These are phyloP conservation scores for Elegia similella DNA, from an alignment of 2,888 invertebrate genomes.

Conservation along the genomic window DNA sequence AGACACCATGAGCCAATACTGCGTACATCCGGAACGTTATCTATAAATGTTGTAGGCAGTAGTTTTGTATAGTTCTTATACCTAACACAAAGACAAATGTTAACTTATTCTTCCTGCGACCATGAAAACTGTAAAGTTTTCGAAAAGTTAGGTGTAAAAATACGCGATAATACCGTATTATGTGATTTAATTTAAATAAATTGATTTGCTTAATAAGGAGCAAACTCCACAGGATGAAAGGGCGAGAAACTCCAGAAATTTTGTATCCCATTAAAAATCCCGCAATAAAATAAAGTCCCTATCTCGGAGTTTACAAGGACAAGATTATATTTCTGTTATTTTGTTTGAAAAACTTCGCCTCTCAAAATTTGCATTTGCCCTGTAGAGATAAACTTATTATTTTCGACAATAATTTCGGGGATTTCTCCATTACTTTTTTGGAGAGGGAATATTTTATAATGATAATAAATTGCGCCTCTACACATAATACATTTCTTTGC, in stretches of 20 bases:
- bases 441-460: not conserved
- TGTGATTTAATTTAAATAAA: too few relatives aligned
- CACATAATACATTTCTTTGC: not conserved
- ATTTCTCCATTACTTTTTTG: not conserved
- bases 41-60: too few relatives aligned
- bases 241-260: not conserved
- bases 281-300: conserved; percentile 34
- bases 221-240: not conserved
- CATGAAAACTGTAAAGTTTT: too few relatives aligned
- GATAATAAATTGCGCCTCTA: not conserved
- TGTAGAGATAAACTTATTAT: conserved; percentile 34
- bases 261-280: conserved; percentile 32
- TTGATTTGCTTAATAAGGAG: too few relatives aligned
- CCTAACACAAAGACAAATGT: too few relatives aligned
- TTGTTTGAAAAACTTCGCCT: conserved; percentile 34
- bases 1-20: too few relatives aligned
- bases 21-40: too few relatives aligned
- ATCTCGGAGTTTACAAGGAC: conserved; percentile 33
- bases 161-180: too few relatives aligned
- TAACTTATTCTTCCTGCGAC: too few relatives aligned
- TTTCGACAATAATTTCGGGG: conserved; percentile 34
- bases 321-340: conserved; percentile 40
- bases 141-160: too few relatives aligned
- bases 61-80: too few relatives aligned
- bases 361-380: conserved; percentile 36